phyloP scores from a whole-genome alignment of 2,888 invertebrate species.

The Lamellibrachia columna region DNA sequence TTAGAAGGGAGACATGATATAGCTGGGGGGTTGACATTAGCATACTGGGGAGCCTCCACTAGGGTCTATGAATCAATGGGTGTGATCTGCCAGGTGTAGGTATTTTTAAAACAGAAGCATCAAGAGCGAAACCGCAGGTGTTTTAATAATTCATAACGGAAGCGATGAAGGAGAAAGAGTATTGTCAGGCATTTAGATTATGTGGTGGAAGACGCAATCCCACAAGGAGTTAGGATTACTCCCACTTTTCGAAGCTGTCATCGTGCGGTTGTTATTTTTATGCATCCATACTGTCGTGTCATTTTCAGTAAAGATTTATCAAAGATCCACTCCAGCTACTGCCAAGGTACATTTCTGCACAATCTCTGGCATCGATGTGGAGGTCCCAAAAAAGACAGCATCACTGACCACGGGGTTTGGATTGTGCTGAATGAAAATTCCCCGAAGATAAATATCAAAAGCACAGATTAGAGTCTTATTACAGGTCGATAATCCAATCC shows the following conservation, averaged over 20 bases:
- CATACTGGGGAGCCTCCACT: neutral
- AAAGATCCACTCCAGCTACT: neutral
- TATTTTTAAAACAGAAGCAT: neutral
- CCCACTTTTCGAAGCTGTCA: neutral
- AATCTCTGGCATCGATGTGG: neutral
- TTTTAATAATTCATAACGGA: neutral
- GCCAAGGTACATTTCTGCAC: neutral
- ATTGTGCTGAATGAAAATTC: neutral
- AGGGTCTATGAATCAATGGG: neutral
- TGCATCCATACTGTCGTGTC: neutral
- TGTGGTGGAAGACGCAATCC: neutral
- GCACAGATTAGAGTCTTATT: neutral
- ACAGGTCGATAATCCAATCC: neutral
- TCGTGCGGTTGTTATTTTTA: neutral
- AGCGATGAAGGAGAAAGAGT: neutral
- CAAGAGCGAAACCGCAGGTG: neutral
- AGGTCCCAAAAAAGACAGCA: neutral
- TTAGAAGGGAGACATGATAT: neutral
- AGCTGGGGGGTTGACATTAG: neutral
- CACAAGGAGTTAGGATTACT: neutral
- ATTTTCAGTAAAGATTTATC: neutral
- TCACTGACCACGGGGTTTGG: neutral
- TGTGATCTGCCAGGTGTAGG: neutral
- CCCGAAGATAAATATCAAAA: neutral
- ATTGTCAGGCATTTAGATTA: neutral